Evolutionary conservation across 2,888 invertebrate genomes (phyloP), one percentile per base, ranked within the genome.

Genomic region (Volucella bombylans): DNA sequence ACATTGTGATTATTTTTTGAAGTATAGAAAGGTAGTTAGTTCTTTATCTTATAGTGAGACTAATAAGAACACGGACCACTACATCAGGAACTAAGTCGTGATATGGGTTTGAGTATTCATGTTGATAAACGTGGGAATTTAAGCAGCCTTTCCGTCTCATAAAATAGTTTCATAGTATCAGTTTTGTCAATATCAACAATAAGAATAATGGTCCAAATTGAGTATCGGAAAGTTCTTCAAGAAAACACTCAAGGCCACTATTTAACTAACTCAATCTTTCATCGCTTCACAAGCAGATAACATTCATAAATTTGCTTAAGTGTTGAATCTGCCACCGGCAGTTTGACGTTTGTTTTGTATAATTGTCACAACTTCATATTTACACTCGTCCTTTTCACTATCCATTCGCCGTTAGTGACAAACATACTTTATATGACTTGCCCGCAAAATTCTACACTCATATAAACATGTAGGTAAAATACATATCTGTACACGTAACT

Each of bases 301-400:
- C 57, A 23, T 71, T 49, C 50, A n/a, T 6, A 38, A n/a, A 52
- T 50, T 41, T 9, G 9, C 14, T 15, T 31, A 38, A 38, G 52
- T 62, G 43, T 38, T 23, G 61, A 38, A 54, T 50, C 45, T 41
- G 54, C 18, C 62, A 41, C 54, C 54, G 52, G 50, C 54, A 64
- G 47, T 31, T 57, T 64, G 39, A 47, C 45, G 57, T 2, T 4
- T 47, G 18, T 47, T 57, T 64, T 18, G 64, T 41, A 49, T 57
- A 73, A 55, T 55, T 64, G 41, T 41, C 47, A 47, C 47, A 18
- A 49, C 14, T 49, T 23, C 47, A 55, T 41, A 9, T 23, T 55
- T 64, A 55, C 64, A 14, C 15, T 38, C n/a, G 12, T 18, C 11
- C 23, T 23, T 43, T 23, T 59, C 18, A 18, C 10, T 31, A 23